Percentiles rank a stretch among this genome's conserved stretches.
Evolutionary conservation across 2,797 vertebrate genomes (phyloP).

Genomic region (Darevskia nairensis): DNA sequence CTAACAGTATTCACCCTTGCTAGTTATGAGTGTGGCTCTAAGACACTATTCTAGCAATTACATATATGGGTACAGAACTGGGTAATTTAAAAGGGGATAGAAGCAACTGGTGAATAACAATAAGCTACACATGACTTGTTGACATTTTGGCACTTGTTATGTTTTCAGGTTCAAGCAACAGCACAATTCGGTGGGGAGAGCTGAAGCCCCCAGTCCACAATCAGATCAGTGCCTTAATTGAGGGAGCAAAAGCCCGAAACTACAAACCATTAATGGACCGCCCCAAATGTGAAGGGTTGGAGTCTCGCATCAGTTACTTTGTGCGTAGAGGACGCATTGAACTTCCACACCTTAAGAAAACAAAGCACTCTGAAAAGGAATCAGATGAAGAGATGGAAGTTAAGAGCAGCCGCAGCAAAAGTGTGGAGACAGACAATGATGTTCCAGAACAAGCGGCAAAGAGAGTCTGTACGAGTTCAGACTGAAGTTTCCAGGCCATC

Average conservation of each 20-base stretch:
- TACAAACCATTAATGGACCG: constrained; percentile 90
- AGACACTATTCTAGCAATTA: neutral
- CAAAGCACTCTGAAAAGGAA: constrained; percentile 57
- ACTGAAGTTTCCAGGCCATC: constrained; percentile 46
- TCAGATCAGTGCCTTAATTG: constrained; percentile 82
- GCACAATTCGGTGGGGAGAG: constrained; percentile 61
- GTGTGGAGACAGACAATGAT: constrained; percentile 9
- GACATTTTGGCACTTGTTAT: neutral
- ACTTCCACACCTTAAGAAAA: constrained; percentile 67
- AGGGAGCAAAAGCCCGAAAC: constrained; percentile 86
- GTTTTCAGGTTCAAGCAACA: constrained; percentile 52
- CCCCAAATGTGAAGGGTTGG: constrained; percentile 90
- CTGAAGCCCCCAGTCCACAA: constrained; percentile 53
- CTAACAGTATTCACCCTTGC: neutral
- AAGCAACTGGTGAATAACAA: neutral
- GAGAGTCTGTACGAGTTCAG: constrained; percentile 61
- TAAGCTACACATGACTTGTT: neutral
- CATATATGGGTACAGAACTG: neutral
- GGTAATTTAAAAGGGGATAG: neutral
- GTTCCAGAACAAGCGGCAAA: constrained; percentile 66
- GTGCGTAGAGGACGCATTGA: constrained; percentile 85
- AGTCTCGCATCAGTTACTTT: constrained; percentile 91
- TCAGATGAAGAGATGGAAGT: constrained; percentile 64
- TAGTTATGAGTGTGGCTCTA: neutral
- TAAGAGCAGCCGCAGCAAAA: constrained; percentile 52